Percentiles rank a stretch among this genome's conserved stretches.
Evolutionary conservation across 2,113 vertebrate genomes (phyloP).

Genomic region (Vireo altiloquus): DNA sequence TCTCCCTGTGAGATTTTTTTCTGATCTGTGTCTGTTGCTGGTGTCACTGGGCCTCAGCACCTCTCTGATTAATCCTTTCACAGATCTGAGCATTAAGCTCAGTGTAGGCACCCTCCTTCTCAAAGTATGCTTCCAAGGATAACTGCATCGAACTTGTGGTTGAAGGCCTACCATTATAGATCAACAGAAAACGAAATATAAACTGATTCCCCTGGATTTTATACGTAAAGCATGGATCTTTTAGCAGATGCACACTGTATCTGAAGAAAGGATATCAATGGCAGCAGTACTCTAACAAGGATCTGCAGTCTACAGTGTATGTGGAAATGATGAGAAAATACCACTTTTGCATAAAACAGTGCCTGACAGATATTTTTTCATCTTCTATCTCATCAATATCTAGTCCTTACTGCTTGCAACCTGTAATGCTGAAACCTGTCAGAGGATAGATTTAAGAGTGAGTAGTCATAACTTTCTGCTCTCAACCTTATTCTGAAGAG

Average conservation of each 20-base stretch:
- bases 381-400: not conserved
- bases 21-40: accelerated
- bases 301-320: not conserved
- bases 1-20: not conserved
- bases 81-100: not conserved
- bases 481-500: not conserved
- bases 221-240: not conserved
- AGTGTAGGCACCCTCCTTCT: not conserved
- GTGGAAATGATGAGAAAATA: not conserved
- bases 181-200: not conserved
- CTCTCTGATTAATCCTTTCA: not conserved
- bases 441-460: not conserved
- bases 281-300: not conserved
- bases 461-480: not conserved
- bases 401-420: not conserved
- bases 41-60: not conserved
- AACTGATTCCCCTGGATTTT: not conserved
- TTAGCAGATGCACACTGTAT: not conserved
- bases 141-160: not conserved
- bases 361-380: not conserved
- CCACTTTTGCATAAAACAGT: not conserved
- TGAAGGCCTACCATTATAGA: not conserved
- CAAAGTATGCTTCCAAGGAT: not conserved
- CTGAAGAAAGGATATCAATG: not conserved
- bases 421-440: not conserved